Conservation (phyloP, 2,113 vertebrate species). For the Tretioscincus oriximinensis region DNA sequence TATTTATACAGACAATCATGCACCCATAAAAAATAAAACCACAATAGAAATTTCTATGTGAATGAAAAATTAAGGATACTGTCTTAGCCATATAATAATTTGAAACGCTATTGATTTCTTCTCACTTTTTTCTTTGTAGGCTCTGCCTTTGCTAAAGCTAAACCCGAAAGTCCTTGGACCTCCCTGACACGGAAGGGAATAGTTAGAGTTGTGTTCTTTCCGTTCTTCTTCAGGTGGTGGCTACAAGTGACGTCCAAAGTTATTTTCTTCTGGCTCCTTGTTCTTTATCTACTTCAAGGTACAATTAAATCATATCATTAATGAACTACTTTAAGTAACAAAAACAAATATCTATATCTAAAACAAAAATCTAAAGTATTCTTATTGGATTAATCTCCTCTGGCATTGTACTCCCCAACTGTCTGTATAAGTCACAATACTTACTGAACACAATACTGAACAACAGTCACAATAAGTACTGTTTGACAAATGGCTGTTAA, state of each 20-base stretch:
- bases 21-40: neutral
- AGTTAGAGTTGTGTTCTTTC: constrained; percentile 96
- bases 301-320: constrained; percentile 46
- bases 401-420: too few relatives aligned
- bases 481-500: too few relatives aligned
- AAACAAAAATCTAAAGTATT: too few relatives aligned
- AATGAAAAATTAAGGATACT: neutral
- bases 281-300: constrained; percentile 97
- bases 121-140: constrained; percentile 72
- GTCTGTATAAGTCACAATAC: too few relatives aligned
- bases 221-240: constrained; percentile 98
- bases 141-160: constrained; percentile 98
- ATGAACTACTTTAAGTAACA: constrained; percentile 10
- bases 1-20: neutral
- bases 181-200: constrained; percentile 96
- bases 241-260: constrained; percentile 94
- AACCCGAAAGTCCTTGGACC: constrained; percentile 98
- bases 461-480: too few relatives aligned
- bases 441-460: too few relatives aligned
- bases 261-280: constrained; percentile 91
- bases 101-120: neutral
- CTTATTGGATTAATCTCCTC: neutral
- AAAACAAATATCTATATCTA: neutral
- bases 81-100: neutral
- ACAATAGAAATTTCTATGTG: neutral